phyloP scores from a whole-genome alignment of 2,797 vertebrate species.

The Smutsia temminckii region DNA sequence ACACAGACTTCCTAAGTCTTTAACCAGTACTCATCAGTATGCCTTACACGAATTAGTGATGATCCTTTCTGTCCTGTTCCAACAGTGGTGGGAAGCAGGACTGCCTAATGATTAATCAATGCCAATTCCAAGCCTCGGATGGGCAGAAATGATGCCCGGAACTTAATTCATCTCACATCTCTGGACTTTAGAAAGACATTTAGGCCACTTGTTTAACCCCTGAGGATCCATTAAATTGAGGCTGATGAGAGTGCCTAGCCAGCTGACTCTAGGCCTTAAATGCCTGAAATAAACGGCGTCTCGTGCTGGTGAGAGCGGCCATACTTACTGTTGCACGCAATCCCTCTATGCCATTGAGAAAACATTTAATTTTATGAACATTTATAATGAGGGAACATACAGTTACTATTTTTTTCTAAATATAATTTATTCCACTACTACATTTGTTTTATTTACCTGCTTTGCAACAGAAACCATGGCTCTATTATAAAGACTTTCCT shows the following conservation, averaged over 20 bases:
- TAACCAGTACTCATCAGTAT: not conserved
- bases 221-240: not conserved
- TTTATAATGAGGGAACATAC: no score
- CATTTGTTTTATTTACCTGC: not conserved
- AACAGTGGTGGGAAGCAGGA: not conserved
- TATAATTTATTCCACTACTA: not conserved
- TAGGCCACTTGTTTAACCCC: not conserved
- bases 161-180: not conserved
- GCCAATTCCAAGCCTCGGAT: not conserved
- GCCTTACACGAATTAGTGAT: not conserved
- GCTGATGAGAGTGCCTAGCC: not conserved
- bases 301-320: not conserved
- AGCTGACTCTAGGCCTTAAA: not conserved
- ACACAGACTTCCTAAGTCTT: not conserved
- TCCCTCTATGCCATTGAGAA: not conserved
- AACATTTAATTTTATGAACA: not conserved
- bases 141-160: not conserved
- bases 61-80: not conserved
- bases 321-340: not conserved
- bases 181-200: not conserved
- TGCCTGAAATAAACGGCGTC: not conserved
- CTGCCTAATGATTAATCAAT: not conserved
- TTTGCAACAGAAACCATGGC: not conserved
- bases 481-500: not conserved
- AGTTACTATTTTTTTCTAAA: not conserved